Evolutionary conservation across 2,113 vertebrate species (phyloP).

Genomic region (Microcebus ravelobensis): DNA sequence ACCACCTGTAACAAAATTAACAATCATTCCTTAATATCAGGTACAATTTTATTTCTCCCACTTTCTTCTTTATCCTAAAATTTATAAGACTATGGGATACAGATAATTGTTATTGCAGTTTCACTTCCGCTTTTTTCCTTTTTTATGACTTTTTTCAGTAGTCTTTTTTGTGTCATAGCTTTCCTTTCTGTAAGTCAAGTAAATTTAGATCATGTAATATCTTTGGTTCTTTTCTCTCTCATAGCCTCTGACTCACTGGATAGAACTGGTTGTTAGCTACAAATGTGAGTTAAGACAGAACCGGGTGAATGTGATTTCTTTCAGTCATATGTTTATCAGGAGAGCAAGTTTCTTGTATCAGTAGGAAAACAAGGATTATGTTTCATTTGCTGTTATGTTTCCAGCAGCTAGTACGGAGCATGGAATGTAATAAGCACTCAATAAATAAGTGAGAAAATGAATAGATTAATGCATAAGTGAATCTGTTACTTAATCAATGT

Average conservation of each 20-base stretch:
- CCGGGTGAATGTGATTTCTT: background rate
- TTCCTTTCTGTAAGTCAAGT: background rate
- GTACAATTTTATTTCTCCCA: background rate
- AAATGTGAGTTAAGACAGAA: background rate
- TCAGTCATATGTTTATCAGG: background rate
- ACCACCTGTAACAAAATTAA: background rate
- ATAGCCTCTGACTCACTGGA: background rate
- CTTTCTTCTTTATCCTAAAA: background rate
- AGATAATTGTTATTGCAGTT: background rate
- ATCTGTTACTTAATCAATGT: background rate
- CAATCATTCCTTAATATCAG: background rate
- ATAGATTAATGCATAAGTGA: background rate
- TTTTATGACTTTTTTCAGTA: background rate
- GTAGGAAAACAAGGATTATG: background rate
- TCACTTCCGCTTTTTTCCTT: background rate
- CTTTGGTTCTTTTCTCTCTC: background rate
- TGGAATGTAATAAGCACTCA: background rate
- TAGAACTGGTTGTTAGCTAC: background rate
- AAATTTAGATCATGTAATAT: background rate
- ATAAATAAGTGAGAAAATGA: constrained; percentile 24
- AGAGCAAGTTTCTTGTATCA: background rate
- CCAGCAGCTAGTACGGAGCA: background rate
- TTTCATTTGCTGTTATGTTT: background rate
- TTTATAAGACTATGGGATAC: background rate
- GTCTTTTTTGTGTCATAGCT: background rate